These are phyloP conservation scores for Hylaeus volcanicus DNA, from an alignment of 1,140 invertebrate species.

Conservation along the genomic window DNA sequence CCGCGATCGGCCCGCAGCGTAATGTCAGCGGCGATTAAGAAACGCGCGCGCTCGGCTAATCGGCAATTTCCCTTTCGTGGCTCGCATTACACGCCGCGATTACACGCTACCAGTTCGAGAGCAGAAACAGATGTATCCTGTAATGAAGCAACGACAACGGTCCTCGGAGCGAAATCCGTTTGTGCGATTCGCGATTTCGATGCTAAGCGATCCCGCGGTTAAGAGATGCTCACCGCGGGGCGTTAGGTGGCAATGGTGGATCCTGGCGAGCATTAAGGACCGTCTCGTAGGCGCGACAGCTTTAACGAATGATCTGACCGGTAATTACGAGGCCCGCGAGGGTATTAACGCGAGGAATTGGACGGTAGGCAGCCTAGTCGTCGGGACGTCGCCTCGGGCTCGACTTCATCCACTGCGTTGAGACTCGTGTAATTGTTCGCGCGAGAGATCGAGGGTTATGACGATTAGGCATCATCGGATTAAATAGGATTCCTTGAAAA, in stretches of 20 bases:
- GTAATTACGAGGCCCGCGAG: constrained; percentile 30
- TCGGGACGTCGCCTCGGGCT: neutral
- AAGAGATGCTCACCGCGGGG: neutral
- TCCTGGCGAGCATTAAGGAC: constrained; percentile 22
- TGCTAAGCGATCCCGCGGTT: constrained; percentile 20
- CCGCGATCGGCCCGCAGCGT: constrained; percentile 20
- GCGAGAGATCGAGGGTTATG: neutral
- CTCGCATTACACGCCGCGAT: constrained; percentile 73
- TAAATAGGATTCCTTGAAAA: neutral
- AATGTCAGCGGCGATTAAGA: constrained; percentile 55
- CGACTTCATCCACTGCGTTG: neutral
- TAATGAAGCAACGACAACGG: constrained; percentile 60
- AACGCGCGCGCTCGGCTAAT: constrained; percentile 62
- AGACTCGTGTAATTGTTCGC: neutral
- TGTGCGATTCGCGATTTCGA: constrained; percentile 25
- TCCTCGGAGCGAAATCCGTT: constrained; percentile 33
- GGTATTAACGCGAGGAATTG: constrained; percentile 29
- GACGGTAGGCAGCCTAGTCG: neutral
- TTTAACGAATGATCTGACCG: constrained; percentile 40
- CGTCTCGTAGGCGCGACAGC: constrained; percentile 35
- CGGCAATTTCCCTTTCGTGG: constrained; percentile 72
- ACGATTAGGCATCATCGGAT: neutral
- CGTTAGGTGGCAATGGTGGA: neutral
- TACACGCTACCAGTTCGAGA: constrained; percentile 59
- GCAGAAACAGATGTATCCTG: constrained; percentile 73